A percentile compares a stretch with the other conserved stretches of the same genome.
phyloP scores from a whole-genome alignment of 1,140 invertebrate species.

The Cydia amplana region DNA sequence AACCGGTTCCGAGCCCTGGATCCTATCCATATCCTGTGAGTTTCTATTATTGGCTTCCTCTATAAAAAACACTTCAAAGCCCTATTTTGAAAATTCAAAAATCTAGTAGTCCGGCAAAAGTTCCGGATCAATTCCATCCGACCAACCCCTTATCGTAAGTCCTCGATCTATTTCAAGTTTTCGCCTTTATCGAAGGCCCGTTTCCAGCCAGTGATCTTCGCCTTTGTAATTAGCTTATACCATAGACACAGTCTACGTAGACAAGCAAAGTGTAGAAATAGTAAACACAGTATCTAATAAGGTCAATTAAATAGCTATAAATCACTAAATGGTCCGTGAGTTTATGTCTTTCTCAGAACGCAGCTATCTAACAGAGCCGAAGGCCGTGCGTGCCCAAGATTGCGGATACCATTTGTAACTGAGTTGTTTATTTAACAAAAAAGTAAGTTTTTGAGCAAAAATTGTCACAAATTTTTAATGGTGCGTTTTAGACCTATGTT shows the following conservation, averaged over 20 bases:
- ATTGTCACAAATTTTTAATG: too few species aligned
- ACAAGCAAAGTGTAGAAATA: background rate
- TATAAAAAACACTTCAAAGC: background rate
- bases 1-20: too few species aligned
- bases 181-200: background rate
- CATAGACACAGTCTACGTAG: background rate
- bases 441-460: too few species aligned
- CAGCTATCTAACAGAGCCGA: too few species aligned
- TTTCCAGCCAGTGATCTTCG: conserved; percentile 6
- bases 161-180: conserved; percentile 12
- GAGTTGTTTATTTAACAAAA: too few species aligned
- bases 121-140: background rate
- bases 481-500: too few species aligned
- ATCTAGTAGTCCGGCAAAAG: background rate
- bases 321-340: background rate
- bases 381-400: too few species aligned
- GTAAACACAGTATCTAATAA: too few species aligned
- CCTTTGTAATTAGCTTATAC: conserved; percentile 8
- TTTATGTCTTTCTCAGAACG: background rate
- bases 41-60: too few species aligned
- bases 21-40: too few species aligned
- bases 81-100: background rate
- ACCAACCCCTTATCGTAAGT: background rate
- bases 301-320: too few species aligned
- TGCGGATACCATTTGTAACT: too few species aligned